A percentile compares a stretch with the other conserved stretches of the same genome.
Conservation (phyloP, 2,113 vertebrate genomes). For the Bucco capensis region DNA sequence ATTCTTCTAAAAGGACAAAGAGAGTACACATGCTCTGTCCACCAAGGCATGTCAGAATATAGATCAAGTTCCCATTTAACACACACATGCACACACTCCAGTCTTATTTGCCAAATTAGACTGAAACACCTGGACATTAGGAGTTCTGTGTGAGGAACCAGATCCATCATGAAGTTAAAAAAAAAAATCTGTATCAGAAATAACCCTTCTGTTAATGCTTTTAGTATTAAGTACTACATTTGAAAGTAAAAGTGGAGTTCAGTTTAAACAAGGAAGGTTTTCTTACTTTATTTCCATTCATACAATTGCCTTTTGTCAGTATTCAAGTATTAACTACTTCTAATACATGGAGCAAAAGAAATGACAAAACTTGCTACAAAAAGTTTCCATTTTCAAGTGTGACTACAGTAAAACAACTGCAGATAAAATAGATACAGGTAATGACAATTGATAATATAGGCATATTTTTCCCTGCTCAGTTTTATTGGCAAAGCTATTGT, state of each 20-base stretch:
- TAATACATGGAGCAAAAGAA: neutral
- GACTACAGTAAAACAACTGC: neutral
- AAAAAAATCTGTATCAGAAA: neutral
- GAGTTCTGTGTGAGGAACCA: neutral
- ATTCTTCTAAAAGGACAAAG: neutral
- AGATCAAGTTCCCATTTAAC: neutral
- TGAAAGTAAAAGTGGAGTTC: neutral
- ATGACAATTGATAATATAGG: neutral
- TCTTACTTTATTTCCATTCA: neutral
- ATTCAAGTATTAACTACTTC: neutral
- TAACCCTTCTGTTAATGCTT: neutral
- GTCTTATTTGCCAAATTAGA: neutral
- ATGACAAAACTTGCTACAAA: neutral
- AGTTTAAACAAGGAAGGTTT: neutral
- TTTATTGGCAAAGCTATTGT: neutral
- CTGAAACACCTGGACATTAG: neutral
- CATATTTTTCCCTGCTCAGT: neutral
- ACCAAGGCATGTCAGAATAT: neutral
- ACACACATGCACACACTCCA: fast-evolving
- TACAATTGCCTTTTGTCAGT: neutral
- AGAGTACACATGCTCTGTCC: neutral
- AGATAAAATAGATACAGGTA: neutral
- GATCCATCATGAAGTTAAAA: neutral
- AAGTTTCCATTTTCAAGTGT: neutral
- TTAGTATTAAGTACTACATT: neutral